Evolutionary conservation across 1,140 invertebrate genomes (phyloP).

Genomic region (Zophobas morio): DNA sequence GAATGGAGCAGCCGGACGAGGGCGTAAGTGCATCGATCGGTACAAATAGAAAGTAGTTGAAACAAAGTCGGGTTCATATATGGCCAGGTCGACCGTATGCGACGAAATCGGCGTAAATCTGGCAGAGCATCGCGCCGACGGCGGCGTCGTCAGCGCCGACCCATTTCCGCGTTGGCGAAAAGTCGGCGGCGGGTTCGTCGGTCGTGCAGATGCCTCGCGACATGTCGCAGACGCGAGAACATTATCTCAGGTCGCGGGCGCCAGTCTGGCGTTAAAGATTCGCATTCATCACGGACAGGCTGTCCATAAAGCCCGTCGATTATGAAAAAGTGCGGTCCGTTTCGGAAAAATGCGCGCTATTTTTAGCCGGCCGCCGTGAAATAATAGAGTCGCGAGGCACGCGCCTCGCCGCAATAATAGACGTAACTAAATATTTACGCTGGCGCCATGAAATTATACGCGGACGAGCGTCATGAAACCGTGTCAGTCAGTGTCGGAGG

Average conservation of each 20-base stretch:
- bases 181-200: not conserved
- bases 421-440: conserved; percentile 52
- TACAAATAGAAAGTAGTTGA: conserved; percentile 58
- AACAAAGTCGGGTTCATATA: conserved; percentile 55
- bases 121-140: not conserved
- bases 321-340: not conserved
- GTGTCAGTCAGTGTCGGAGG: conserved; percentile 14
- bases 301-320: conserved; percentile 55
- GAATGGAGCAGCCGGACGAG: conserved; percentile 40
- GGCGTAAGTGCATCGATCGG: conserved; percentile 48
- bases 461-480: conserved; percentile 47
- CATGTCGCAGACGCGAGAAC: conserved; percentile 46
- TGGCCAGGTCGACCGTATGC: conserved; percentile 43
- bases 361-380: conserved; percentile 23
- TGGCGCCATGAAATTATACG: conserved; percentile 52
- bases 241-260: conserved; percentile 58
- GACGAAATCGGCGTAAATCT: conserved; percentile 1
- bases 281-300: conserved; percentile 59
- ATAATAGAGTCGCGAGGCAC: conserved; percentile 38
- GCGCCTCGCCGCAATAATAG: conserved; percentile 41
- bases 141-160: not conserved
- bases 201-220: conserved; percentile 20
- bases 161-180: conserved; percentile 6
- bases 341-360: conserved; percentile 19
- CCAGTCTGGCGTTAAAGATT: conserved; percentile 59